These are phyloP conservation scores for Microctonus hyperodae DNA, from an alignment of 2,888 invertebrate species.

Conservation along the genomic window DNA sequence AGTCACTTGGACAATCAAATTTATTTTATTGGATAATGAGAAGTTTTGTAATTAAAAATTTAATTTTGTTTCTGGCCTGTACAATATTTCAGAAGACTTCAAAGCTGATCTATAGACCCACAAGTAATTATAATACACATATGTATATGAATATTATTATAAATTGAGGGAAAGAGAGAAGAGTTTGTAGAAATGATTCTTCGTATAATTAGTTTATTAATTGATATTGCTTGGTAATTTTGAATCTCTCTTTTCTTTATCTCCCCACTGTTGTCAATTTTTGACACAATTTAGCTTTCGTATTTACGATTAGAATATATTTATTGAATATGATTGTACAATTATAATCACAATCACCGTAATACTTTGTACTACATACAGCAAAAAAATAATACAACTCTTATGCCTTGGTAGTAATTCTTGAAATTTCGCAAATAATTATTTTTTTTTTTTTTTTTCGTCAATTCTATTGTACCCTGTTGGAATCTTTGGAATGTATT, in stretches of 20 bases:
- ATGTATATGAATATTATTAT: neutral
- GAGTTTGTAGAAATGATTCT: too few relatives aligned
- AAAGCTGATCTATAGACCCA: neutral
- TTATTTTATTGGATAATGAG: too few relatives aligned
- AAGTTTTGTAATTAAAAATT: too few relatives aligned
- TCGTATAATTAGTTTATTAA: too few relatives aligned
- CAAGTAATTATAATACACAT: neutral
- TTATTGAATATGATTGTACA: neutral
- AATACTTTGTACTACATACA: neutral
- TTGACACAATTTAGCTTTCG: too few relatives aligned
- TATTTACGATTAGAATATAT: too few relatives aligned
- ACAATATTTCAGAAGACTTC: neutral
- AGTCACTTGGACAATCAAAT: too few relatives aligned
- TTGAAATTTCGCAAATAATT: constrained; percentile 32
- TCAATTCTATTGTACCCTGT: neutral
- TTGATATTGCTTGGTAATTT: too few relatives aligned
- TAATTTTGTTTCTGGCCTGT: neutral
- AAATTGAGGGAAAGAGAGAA: too few relatives aligned
- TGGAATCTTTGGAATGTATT: constrained; percentile 21
- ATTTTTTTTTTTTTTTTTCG: neutral
- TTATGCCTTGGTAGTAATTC: constrained; percentile 27
- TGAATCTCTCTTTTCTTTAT: too few relatives aligned
- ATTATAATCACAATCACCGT: neutral
- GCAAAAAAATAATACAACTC: constrained; percentile 18
- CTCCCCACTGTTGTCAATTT: too few relatives aligned